Evolutionary conservation across 2,113 vertebrate species (phyloP), one percentile per base, ranked within the genome.

Genomic region (Pseudorhombus dupliciocellatus): DNA sequence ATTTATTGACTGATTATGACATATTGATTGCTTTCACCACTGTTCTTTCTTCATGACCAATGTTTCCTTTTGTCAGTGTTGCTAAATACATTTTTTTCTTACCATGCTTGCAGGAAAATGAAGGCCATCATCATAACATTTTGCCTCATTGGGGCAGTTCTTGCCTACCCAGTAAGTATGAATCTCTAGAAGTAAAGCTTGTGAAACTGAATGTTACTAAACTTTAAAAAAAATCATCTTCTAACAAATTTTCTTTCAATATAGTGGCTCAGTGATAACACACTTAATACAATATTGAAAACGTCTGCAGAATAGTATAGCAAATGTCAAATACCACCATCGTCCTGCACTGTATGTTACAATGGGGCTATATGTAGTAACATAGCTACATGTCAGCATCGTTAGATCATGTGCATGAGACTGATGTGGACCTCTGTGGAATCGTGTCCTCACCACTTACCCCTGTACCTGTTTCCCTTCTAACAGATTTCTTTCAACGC

Each of bases 141-240:
- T 82, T 92, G 83, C 80, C 77, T 92, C 57, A 66, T 91, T 66
- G 90, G 89, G 72, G 73, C 76, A 31, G 61, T 84, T 61, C 79
- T 85, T 80, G 73, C 91, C 66, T 91, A 77, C 24, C 89, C 91
- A 22, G 92, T 93, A 71, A 91, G 90, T 90, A 73, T 57, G 12
- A 72, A 50, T 20, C n/a, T 7, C 1, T 40, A 22, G 15, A 31
- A 28, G 28, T 30, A 18, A 48, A 52, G 42, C 12, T 16, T 12
- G 20, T 15, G 26, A 44, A 14, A 34, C 12, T 31, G 11, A 5
- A 2, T 60, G 21, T 63, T 48, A 6, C 8, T 16, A 15, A 20
- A 20, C 42, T 16, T 46, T 46, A 16, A 2, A 15, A 46, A 46
- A 16, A 18, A 0, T 7, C 4, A 10, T 20, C 42, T 46, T 46